Evolutionary conservation across 2,113 vertebrate genomes (phyloP).

Genomic region (Chaetura pelagica): DNA sequence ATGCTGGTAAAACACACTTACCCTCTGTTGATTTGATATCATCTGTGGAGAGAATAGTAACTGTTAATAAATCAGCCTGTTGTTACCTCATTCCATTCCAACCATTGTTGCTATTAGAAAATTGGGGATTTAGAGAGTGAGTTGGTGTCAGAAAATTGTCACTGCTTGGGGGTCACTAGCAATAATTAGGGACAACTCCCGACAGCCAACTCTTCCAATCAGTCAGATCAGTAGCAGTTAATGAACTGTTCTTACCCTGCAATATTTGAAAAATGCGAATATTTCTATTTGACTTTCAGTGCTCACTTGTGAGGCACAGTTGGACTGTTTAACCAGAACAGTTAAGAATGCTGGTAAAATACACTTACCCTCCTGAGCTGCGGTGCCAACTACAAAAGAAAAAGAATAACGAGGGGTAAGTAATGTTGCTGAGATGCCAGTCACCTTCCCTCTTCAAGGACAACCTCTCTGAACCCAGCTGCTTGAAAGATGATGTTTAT

Average conservation of each 20-base stretch:
- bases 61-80: not conserved
- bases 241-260: not conserved
- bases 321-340: not conserved
- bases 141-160: no score
- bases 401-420: not conserved
- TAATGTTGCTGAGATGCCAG: not conserved
- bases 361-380: conserved; percentile 35
- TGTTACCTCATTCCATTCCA: not conserved
- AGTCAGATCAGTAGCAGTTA: not conserved
- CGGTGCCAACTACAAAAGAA: not conserved
- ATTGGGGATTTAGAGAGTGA: no score
- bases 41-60: not conserved
- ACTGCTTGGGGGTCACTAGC: not conserved
- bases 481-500: not conserved
- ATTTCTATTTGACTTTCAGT: not conserved
- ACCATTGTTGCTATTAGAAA: not conserved
- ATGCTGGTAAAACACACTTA: not conserved
- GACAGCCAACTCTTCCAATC: not conserved
- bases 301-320: not conserved
- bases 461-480: not conserved
- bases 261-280: not conserved
- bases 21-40: accelerated
- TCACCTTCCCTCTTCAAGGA: not conserved
- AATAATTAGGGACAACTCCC: no score
- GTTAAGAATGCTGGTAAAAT: not conserved